Conservation (phyloP, 2,888 invertebrate genomes). For the Dimorphilus gyrociliatus region DNA sequence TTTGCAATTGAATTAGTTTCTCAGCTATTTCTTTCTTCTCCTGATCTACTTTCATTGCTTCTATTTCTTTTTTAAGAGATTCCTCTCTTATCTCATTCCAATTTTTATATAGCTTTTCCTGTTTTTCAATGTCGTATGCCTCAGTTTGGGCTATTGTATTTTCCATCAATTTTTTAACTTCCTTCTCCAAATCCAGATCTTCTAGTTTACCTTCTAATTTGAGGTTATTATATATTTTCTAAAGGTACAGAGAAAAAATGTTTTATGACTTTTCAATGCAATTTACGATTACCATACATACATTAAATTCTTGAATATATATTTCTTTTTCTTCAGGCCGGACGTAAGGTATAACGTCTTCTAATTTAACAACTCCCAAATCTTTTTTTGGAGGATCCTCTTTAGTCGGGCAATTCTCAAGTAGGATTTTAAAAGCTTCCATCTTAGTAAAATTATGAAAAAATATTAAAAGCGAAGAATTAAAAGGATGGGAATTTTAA, state of each 20-base stretch:
- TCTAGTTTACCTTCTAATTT: background rate
- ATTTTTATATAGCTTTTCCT: constrained; percentile 2
- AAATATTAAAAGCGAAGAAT: background rate
- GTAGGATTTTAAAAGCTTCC: constrained; percentile 1
- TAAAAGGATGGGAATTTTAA: background rate
- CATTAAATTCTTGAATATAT: constrained; percentile 13
- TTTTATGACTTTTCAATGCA: too few species aligned
- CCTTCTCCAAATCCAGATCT: constrained; percentile 4
- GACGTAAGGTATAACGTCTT: constrained; percentile 13
- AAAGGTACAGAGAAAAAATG: background rate
- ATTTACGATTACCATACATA: constrained; percentile 6
- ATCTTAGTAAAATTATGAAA: constrained; percentile 2
- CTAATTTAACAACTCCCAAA: constrained; percentile 16
- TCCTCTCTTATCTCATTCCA: constrained; percentile 3
- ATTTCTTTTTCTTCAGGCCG: constrained; percentile 16
- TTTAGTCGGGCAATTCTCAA: constrained; percentile 6
- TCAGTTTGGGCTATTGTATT: constrained; percentile 1
- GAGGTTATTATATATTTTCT: background rate
- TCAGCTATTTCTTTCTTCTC: constrained; percentile 14
- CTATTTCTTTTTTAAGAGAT: constrained; percentile 2
- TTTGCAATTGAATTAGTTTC: constrained; percentile 17
- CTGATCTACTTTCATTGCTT: constrained; percentile 5
- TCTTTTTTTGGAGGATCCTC: constrained; percentile 12
- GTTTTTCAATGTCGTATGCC: constrained; percentile 5
- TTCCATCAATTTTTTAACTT: constrained; percentile 2